Conservation (phyloP, 2,888 invertebrate species). For the Lamellibrachia satsuma region DNA sequence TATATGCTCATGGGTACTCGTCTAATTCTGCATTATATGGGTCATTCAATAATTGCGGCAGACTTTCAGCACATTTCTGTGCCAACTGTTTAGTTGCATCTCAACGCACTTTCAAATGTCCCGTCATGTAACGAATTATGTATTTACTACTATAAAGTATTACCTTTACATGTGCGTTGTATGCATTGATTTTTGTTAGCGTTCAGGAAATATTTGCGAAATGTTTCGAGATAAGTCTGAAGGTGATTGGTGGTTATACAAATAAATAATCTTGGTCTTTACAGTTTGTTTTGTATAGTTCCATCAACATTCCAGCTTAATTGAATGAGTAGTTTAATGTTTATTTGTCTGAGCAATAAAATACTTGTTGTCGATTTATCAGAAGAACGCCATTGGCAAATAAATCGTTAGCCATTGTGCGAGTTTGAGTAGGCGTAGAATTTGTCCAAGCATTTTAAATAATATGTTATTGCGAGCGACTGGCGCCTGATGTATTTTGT, state of each 20-base stretch:
- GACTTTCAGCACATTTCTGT: too few relatives aligned
- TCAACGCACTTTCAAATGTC: too few relatives aligned
- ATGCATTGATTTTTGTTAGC: background rate
- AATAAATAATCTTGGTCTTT: background rate
- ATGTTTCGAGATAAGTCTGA: background rate
- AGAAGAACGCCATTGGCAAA: slow-evolving; percentile 4
- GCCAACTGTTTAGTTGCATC: too few relatives aligned
- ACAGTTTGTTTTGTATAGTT: background rate
- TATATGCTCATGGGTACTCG: background rate
- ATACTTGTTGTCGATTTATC: background rate
- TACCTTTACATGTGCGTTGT: background rate
- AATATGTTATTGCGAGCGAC: background rate
- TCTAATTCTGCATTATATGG: background rate
- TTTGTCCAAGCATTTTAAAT: background rate
- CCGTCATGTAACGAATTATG: too few relatives aligned
- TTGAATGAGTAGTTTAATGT: background rate
- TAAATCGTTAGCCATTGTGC: slow-evolving; percentile 1
- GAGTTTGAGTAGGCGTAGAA: background rate
- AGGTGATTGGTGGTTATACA: background rate
- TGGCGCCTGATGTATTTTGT: background rate
- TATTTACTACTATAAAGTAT: too few relatives aligned
- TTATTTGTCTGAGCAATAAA: background rate
- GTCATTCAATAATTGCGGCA: too few relatives aligned
- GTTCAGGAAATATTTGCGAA: background rate
- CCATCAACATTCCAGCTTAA: background rate